Conservation (phyloP, 2,113 vertebrate genomes). For the Dicerorhinus sumatrensis region DNA sequence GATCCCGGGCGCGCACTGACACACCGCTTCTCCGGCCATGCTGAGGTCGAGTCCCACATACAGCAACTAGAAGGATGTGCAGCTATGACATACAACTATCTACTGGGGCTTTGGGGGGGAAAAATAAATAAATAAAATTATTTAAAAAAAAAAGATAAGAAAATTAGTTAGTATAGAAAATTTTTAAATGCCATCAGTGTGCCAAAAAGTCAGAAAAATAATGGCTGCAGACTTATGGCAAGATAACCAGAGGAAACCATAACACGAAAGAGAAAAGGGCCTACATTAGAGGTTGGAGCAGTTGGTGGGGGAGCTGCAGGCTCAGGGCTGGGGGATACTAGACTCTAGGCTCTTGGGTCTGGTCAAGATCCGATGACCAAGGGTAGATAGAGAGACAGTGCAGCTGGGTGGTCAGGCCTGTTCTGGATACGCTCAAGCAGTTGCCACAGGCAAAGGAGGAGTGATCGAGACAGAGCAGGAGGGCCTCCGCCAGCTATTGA, state of each 20-base stretch:
- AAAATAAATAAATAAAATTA: too few relatives aligned
- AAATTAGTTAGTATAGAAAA: conserved; percentile 16
- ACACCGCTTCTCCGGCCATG: too few relatives aligned
- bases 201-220: conserved; percentile 15
- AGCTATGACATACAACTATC: too few relatives aligned
- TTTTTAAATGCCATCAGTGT: neutral
- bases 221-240: neutral
- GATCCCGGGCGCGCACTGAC: too few relatives aligned
- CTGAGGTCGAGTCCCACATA: too few relatives aligned
- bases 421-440: neutral
- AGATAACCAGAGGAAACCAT: neutral
- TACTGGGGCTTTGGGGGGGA: too few relatives aligned
- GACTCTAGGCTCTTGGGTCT: neutral
- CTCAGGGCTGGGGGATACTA: neutral
- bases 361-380: neutral
- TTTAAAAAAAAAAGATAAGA: neutral
- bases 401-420: too few relatives aligned
- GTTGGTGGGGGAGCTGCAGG: neutral
- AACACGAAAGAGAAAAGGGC: neutral
- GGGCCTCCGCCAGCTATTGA: neutral
- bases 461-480: neutral
- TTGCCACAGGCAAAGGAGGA: neutral
- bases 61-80: too few relatives aligned
- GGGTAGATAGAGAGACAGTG: neutral
- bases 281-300: neutral